Evolutionary conservation across 2,797 vertebrate genomes (phyloP).

Genomic region (Netta rufina): DNA sequence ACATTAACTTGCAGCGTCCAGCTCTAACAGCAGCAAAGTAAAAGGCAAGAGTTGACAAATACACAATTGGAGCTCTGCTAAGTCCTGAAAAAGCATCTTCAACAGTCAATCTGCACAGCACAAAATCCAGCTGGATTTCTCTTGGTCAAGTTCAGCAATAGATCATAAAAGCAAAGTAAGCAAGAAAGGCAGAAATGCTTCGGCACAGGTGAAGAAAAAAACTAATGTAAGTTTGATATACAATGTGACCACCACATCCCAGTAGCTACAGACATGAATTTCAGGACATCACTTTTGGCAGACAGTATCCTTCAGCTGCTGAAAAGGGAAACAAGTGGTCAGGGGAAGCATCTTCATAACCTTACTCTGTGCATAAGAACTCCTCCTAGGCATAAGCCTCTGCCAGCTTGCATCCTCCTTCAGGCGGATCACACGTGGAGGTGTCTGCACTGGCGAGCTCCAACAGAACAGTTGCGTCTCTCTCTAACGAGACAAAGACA

Average conservation of each 20-base stretch:
- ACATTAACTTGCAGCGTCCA: not conserved
- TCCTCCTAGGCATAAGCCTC: not conserved
- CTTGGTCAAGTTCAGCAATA: not conserved
- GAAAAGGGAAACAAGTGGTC: not conserved
- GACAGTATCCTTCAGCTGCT: not conserved
- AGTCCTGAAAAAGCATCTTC: not conserved
- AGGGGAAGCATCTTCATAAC: not conserved
- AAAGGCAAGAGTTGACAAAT: not conserved
- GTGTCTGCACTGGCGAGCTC: not conserved
- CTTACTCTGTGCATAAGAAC: not conserved
- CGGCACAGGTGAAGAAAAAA: not conserved
- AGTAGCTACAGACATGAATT: not conserved
- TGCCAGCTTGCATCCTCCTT: not conserved
- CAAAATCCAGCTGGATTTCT: not conserved
- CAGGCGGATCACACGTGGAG: not conserved
- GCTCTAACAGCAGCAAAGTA: not conserved
- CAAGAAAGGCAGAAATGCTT: not conserved
- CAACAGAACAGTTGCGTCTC: not conserved
- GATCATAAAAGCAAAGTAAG: not conserved
- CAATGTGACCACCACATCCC: not conserved
- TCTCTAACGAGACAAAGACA: not conserved
- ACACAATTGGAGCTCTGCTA: not conserved
- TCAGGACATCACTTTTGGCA: not conserved
- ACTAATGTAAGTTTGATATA: not conserved
- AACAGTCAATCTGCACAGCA: not conserved